These are phyloP conservation scores for Hemicrepidius hirtus DNA, from an alignment of 2,888 invertebrate species.

Conservation along the genomic window DNA sequence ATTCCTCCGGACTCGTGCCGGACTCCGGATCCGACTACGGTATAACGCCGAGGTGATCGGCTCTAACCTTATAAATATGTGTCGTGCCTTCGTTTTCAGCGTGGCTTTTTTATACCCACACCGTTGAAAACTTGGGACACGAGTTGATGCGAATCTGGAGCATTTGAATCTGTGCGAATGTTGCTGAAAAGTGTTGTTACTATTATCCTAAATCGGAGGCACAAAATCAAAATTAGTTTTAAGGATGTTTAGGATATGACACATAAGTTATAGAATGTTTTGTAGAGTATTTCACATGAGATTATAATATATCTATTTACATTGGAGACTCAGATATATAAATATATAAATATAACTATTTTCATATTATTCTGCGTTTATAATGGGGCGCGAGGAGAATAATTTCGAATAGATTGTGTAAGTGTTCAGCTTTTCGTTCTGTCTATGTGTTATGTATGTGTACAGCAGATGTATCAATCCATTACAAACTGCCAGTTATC, in stretches of 20 bases:
- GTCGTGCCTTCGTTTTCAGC: constrained; percentile 39
- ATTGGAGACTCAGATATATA: constrained; percentile 69
- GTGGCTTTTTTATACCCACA: constrained; percentile 21
- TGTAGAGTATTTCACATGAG: constrained; percentile 69
- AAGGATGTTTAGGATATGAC: constrained; percentile 68
- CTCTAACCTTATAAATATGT: constrained; percentile 40
- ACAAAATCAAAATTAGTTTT: constrained; percentile 70
- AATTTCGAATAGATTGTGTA: constrained; percentile 65
- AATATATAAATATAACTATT: constrained; percentile 68
- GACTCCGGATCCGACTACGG: constrained; percentile 48
- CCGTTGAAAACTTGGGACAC: constrained; percentile 23
- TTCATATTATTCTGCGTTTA: constrained; percentile 69
- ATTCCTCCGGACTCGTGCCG: constrained; percentile 47
- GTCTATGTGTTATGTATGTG: constrained; percentile 66
- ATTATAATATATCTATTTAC: constrained; percentile 68
- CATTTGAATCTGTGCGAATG: constrained; percentile 60
- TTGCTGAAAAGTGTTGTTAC: constrained; percentile 64
- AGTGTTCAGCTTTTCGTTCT: constrained; percentile 67
- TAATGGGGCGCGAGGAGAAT: constrained; percentile 62
- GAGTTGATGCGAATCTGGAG: constrained; percentile 50
- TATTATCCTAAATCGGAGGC: constrained; percentile 65
- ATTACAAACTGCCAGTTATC: constrained; percentile 60
- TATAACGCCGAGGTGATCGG: constrained; percentile 50
- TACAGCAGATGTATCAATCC: constrained; percentile 59
- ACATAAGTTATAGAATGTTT: constrained; percentile 68